A percentile compares a stretch with the other conserved stretches of the same genome.
These are phyloP conservation scores for Brevimyrus niger DNA, from an alignment of 2,113 vertebrate species.

Conservation along the genomic window DNA sequence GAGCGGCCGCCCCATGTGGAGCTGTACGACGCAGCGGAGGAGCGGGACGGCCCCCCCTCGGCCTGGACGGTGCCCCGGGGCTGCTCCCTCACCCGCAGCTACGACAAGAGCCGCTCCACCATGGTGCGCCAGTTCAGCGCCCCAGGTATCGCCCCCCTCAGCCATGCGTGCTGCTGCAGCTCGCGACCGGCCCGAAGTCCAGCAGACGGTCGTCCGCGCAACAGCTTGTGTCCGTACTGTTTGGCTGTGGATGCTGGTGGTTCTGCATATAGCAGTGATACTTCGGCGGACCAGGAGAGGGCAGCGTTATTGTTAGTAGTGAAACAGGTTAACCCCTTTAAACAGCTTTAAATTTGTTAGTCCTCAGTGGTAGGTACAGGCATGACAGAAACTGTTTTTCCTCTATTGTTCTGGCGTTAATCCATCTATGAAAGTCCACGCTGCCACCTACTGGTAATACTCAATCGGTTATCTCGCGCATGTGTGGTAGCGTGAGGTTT, in stretches of 20 bases:
- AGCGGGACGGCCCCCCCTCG: slow-evolving; percentile 47
- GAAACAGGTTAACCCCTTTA: too few relatives aligned
- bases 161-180: background rate
- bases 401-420: background rate
- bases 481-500: background rate
- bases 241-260: background rate
- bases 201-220: too few relatives aligned
- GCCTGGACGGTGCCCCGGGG: slow-evolving; percentile 78
- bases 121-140: slow-evolving; percentile 78
- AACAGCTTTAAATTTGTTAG: too few relatives aligned
- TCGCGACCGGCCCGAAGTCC: background rate
- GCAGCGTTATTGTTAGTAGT: too few relatives aligned
- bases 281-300: too few relatives aligned
- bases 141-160: slow-evolving; percentile 62
- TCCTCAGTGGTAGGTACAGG: background rate
- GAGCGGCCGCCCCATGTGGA: slow-evolving; percentile 81
- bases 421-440: background rate
- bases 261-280: too few relatives aligned
- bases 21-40: slow-evolving; percentile 80
- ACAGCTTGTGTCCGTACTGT: background rate
- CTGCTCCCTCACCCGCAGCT: slow-evolving; percentile 64
- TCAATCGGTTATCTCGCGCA: background rate
- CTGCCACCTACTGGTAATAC: background rate
- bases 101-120: slow-evolving; percentile 69
- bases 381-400: background rate